phyloP scores from a whole-genome alignment of 2,888 invertebrate species.

The Pasiphila rectangulata region DNA sequence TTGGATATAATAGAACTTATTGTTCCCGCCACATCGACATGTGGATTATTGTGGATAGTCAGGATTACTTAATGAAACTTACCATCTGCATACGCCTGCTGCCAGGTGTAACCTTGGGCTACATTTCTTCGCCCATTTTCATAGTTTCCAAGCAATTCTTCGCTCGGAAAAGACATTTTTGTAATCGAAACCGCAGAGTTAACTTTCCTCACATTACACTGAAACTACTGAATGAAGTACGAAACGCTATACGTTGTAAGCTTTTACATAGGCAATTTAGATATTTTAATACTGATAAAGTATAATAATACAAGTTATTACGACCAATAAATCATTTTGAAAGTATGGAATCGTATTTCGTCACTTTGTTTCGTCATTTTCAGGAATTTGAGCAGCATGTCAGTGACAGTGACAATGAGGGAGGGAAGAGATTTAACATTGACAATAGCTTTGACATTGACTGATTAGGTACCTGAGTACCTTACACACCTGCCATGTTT shows the following conservation, averaged over 20 bases:
- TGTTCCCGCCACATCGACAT: background rate
- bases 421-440: background rate
- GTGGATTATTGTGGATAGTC: background rate
- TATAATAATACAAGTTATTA: no score
- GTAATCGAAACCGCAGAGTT: constrained; percentile 40
- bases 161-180: constrained; percentile 63
- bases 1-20: background rate
- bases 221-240: constrained; percentile 25
- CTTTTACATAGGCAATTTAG: no score
- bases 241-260: no score
- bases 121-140: constrained; percentile 41
- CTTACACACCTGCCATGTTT: no score
- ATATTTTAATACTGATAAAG: no score
- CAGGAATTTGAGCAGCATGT: background rate
- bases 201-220: constrained; percentile 44
- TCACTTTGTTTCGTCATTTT: background rate
- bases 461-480: no score
- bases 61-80: constrained; percentile 34
- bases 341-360: background rate
- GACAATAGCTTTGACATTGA: no score
- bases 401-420: background rate
- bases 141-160: constrained; percentile 45
- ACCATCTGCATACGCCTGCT: constrained; percentile 63
- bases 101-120: constrained; percentile 44
- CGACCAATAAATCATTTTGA: background rate